Conservation (phyloP, 2,888 invertebrate species). For the Pollenia amentaria region DNA sequence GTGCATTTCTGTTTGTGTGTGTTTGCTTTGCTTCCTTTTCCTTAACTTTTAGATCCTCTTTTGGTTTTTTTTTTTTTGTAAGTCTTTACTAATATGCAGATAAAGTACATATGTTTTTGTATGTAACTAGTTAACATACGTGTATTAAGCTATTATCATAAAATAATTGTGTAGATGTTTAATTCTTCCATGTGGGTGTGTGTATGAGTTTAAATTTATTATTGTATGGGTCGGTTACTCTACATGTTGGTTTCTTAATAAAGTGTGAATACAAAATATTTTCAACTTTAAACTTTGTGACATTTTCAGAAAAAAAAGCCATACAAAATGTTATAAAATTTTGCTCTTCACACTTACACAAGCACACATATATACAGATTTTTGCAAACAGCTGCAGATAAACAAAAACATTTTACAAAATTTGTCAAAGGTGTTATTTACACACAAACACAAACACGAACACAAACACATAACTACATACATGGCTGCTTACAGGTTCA, state of each 20-base stretch:
- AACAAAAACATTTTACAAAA: conserved; percentile 35
- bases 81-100: conserved; percentile 44
- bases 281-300: conserved; percentile 68
- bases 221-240: conserved; percentile 15
- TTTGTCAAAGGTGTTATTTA: conserved; percentile 64
- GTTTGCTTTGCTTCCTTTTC: not conserved
- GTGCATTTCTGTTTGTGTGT: conserved; percentile 22
- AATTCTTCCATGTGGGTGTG: not conserved
- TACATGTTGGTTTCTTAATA: conserved; percentile 53
- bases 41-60: not conserved
- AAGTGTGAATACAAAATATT: conserved; percentile 60
- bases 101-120: conserved; percentile 37
- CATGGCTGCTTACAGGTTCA: conserved; percentile 49
- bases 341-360: conserved; percentile 28
- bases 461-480: not conserved
- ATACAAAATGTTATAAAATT: conserved; percentile 49
- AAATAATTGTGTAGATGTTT: conserved; percentile 23
- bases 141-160: conserved; percentile 55
- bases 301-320: conserved; percentile 38
- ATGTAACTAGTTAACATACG: conserved; percentile 54
- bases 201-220: conserved; percentile 22
- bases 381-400: not conserved
- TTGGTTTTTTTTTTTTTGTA: not conserved
- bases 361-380: not conserved
- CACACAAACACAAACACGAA: conserved; percentile 35